These are phyloP conservation scores for Maniola hyperantus DNA, from an alignment of 2,888 invertebrate species.

Conservation along the genomic window DNA sequence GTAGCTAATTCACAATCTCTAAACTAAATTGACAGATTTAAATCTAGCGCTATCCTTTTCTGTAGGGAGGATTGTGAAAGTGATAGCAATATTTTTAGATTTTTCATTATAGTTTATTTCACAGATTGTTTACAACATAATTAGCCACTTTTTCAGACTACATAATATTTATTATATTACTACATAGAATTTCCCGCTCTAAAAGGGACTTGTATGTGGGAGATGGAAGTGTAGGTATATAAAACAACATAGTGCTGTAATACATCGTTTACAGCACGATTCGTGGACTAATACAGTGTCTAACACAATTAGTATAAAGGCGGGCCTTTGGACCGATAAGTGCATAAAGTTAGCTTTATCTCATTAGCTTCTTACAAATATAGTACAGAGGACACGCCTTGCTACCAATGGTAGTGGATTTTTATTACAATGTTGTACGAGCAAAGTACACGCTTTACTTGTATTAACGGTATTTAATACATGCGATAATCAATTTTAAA, in stretches of 20 bases:
- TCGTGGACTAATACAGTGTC: slow-evolving; percentile 58
- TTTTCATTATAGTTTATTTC: too few relatives aligned
- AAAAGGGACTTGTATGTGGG: background rate
- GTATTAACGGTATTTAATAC: slow-evolving; percentile 23
- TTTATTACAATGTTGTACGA: slow-evolving; percentile 34
- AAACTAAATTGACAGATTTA: too few relatives aligned
- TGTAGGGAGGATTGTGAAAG: too few relatives aligned
- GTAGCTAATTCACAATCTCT: too few relatives aligned
- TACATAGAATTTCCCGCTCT: background rate
- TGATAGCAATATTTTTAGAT: too few relatives aligned
- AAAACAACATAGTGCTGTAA: slow-evolving; percentile 19
- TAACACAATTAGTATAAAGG: slow-evolving; percentile 59
- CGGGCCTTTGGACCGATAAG: slow-evolving; percentile 49
- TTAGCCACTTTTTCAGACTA: too few relatives aligned
- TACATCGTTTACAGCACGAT: slow-evolving; percentile 52
- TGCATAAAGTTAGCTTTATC: slow-evolving; percentile 35
- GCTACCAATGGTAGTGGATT: slow-evolving; percentile 44
- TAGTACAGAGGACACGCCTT: slow-evolving; percentile 47
- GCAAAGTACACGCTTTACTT: slow-evolving; percentile 30
- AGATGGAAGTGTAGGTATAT: background rate
- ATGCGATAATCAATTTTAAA: slow-evolving; percentile 40
- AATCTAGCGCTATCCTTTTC: too few relatives aligned
- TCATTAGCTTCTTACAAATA: slow-evolving; percentile 41
- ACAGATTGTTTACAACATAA: too few relatives aligned
- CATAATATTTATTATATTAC: too few relatives aligned